These are phyloP conservation scores for Antigone vipio DNA, from an alignment of 2,113 vertebrate species.

Conservation along the genomic window DNA sequence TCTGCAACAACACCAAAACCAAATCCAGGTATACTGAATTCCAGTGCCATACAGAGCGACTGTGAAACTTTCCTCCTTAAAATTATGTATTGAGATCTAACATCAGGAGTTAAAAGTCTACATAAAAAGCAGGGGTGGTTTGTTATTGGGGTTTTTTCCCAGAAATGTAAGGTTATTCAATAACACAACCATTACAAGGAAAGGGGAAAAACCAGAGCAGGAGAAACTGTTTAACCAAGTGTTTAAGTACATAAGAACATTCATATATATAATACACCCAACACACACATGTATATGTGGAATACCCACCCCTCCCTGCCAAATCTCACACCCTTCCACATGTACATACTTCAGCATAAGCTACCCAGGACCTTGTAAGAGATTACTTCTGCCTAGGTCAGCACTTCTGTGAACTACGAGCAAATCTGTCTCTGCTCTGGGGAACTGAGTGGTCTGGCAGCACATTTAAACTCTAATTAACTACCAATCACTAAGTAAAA, in stretches of 20 bases:
- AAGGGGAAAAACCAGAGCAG: not conserved
- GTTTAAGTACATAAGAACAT: not conserved
- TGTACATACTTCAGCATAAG: not conserved
- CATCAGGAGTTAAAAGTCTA: not conserved
- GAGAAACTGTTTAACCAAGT: slow-evolving; percentile 15
- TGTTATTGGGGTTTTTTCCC: not conserved
- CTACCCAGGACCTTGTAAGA: not conserved
- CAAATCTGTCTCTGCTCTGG: not conserved
- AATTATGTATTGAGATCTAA: not conserved
- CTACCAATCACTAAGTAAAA: not conserved
- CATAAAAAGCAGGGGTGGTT: not conserved
- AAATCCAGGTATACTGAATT: not conserved
- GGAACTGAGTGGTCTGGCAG: not conserved
- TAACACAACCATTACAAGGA: not conserved
- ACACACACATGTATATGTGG: not conserved
- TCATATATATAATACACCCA: not conserved
- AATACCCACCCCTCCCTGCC: not conserved
- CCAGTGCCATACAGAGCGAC: fast-evolving
- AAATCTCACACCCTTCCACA: not conserved
- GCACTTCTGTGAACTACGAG: not conserved
- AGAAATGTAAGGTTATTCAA: not conserved
- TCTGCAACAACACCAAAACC: not conserved
- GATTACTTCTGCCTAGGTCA: not conserved
- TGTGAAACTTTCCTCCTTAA: not conserved
- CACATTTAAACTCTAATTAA: not conserved